Evolutionary conservation across 2,113 vertebrate species (phyloP).

Genomic region (Aldabrachelys gigantea): DNA sequence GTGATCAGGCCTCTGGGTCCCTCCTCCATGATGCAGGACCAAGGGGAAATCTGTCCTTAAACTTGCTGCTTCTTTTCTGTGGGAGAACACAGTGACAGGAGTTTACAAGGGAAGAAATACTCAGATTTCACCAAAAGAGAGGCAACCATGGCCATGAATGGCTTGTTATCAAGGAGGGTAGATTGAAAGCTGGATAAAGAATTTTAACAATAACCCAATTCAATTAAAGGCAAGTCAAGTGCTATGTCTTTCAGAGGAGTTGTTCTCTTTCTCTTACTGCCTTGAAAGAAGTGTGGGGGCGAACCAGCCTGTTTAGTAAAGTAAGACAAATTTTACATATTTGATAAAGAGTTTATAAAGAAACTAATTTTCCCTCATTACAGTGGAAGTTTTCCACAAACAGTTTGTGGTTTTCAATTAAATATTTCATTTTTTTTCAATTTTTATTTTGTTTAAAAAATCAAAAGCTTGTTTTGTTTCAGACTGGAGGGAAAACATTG

Average conservation of each 20-base stretch:
- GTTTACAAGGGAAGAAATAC: not conserved
- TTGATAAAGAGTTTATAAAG: not conserved
- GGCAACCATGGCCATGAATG: not conserved
- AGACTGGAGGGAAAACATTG: no score
- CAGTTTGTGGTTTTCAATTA: not conserved
- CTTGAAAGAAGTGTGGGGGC: not conserved
- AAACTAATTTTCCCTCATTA: not conserved
- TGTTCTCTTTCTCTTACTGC: not conserved
- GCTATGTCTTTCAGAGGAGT: not conserved
- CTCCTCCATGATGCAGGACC: rapidly evolving
- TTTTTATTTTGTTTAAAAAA: no score
- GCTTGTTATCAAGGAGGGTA: not conserved
- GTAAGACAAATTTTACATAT: not conserved
- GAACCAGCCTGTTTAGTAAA: not conserved
- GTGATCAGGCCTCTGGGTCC: not conserved
- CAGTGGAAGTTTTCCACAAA: not conserved
- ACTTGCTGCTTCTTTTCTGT: conserved; percentile 2
- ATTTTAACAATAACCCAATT: not conserved
- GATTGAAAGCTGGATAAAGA: not conserved
- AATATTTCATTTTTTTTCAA: no score
- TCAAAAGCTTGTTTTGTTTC: no score
- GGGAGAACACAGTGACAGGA: not conserved
- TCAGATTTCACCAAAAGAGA: not conserved
- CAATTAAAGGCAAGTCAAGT: not conserved
- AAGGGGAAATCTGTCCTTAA: not conserved